Conservation (phyloP, 2,888 invertebrate species). For the Rotaria magnacalcarata region DNA sequence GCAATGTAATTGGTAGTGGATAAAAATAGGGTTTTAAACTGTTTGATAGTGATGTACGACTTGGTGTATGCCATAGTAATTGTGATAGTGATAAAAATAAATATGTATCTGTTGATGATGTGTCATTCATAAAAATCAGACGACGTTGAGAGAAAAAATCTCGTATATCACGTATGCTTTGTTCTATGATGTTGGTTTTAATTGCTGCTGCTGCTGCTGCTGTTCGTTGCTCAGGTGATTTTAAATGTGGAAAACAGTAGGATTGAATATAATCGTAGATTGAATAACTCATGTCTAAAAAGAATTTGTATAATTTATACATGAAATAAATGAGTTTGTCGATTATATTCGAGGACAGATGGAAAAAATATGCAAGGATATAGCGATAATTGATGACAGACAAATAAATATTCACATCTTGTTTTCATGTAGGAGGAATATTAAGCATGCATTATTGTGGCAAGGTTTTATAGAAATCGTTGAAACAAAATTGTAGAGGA, state of each 20-base stretch:
- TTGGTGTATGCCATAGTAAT: conserved; percentile 23
- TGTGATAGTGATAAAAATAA: conserved; percentile 7
- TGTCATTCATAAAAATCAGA: conserved; percentile 25
- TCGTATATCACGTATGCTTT: conserved; percentile 7
- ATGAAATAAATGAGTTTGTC: too few relatives aligned
- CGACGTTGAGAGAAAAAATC: conserved; percentile 25
- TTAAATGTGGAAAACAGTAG: conserved; percentile 29
- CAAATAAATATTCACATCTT: too few relatives aligned
- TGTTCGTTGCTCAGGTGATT: conserved; percentile 5
- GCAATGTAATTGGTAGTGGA: conserved; percentile 32
- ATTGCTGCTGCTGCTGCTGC: neutral
- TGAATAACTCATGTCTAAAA: conserved; percentile 43
- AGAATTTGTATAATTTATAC: neutral
- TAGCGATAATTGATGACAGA: too few relatives aligned
- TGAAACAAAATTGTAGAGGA: too few relatives aligned
- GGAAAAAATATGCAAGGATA: too few relatives aligned
- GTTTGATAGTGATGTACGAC: neutral
- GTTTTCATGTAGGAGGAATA: too few relatives aligned
- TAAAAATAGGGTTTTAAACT: conserved; percentile 45
- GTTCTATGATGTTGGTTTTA: neutral
- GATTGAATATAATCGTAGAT: conserved; percentile 43
- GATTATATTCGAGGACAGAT: too few relatives aligned
- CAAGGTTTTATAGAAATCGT: too few relatives aligned
- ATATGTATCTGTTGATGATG: neutral
- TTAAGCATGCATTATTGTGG: too few relatives aligned